phyloP scores from a whole-genome alignment of 53 echinoderm and acorn worm species.

The Actinopyga echinites region DNA sequence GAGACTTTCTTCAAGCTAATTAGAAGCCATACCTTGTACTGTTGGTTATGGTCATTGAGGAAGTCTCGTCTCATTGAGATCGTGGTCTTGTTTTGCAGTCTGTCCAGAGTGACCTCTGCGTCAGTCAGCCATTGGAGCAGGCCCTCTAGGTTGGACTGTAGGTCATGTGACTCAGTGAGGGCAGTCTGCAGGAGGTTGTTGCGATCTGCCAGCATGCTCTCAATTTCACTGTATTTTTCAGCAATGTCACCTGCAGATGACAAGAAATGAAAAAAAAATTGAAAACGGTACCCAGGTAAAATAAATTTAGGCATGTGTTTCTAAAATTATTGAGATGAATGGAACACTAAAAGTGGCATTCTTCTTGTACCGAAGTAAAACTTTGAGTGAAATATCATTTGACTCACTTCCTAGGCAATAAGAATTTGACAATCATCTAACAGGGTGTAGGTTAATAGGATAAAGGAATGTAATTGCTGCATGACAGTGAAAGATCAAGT shows the following conservation, averaged over 20 bases:
- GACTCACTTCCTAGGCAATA: too few relatives aligned
- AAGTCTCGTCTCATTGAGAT: slow-evolving; percentile 77
- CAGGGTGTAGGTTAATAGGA: too few relatives aligned
- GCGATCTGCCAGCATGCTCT: slow-evolving; percentile 84
- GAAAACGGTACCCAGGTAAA: too few relatives aligned
- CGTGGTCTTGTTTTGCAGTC: slow-evolving; percentile 78
- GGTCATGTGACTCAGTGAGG: slow-evolving; percentile 83
- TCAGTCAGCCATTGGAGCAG: slow-evolving; percentile 88
- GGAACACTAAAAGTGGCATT: too few relatives aligned
- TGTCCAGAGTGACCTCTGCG: slow-evolving; percentile 78
- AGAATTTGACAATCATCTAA: too few relatives aligned
- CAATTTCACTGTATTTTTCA: slow-evolving; percentile 86
- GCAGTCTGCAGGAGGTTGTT: slow-evolving; percentile 91
- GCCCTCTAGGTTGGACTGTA: slow-evolving; percentile 85
- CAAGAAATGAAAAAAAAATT: neutral
- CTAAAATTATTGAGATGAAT: too few relatives aligned
- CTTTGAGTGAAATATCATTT: too few relatives aligned
- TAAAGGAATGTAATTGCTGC: too few relatives aligned
- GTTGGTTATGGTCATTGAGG: slow-evolving; percentile 71
- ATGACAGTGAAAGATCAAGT: too few relatives aligned
- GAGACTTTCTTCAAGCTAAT: too few relatives aligned
- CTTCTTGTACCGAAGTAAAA: too few relatives aligned
- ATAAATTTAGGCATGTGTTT: too few relatives aligned
- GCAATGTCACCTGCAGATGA: slow-evolving; percentile 66
- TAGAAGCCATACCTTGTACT: slow-evolving; percentile 72